Evolutionary conservation across 2,113 vertebrate genomes (phyloP).

Genomic region (Gavialis gangeticus): DNA sequence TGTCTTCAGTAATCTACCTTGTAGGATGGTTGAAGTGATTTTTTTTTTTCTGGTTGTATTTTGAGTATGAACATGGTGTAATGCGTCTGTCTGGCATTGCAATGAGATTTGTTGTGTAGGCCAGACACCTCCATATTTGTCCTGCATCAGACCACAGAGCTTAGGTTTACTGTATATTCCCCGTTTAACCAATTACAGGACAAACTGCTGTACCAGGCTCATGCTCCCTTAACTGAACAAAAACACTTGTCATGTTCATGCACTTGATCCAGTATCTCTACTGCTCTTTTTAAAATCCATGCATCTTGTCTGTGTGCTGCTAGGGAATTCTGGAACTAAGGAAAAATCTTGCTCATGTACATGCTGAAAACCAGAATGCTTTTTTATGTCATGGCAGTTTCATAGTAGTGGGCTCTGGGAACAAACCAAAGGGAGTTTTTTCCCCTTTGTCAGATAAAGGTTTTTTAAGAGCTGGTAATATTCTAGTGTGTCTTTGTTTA

Average conservation of each 20-base stretch:
- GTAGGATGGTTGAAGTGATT: not conserved
- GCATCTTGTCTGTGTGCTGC: not conserved
- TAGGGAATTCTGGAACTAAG: constrained; percentile 30
- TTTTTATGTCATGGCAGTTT: constrained; percentile 23
- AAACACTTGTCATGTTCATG: not conserved
- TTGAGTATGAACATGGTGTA: not conserved
- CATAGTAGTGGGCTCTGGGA: not conserved
- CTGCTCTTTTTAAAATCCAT: constrained; percentile 15
- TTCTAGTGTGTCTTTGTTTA: not conserved
- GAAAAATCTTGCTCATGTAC: not conserved
- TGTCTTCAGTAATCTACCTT: not conserved
- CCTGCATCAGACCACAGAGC: not conserved
- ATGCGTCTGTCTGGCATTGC: not conserved
- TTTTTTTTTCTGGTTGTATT: not conserved
- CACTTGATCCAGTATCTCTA: not conserved
- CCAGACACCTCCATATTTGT: not conserved
- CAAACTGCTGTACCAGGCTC: not conserved
- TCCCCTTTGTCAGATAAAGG: not conserved
- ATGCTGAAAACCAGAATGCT: constrained; percentile 50
- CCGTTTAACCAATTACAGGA: not conserved
- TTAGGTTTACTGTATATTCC: not conserved
- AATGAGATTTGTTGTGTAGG: not conserved
- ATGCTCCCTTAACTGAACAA: not conserved
- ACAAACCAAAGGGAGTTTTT: not conserved
- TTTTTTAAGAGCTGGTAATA: not conserved